Conservation (phyloP, 2,113 vertebrate genomes). For the Aramus guarauna region DNA sequence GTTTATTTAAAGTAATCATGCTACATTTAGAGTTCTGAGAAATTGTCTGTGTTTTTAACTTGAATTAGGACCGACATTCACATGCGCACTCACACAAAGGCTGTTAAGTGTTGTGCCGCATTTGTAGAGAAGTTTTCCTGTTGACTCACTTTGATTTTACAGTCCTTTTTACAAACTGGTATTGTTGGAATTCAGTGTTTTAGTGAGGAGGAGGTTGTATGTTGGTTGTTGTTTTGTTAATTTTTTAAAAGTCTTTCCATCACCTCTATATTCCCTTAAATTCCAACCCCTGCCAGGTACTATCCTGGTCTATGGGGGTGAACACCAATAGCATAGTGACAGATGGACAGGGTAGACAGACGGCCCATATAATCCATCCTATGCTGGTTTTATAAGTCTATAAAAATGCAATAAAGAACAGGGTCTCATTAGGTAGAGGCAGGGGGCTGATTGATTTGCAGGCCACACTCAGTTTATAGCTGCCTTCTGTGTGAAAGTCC, state of each 20-base stretch:
- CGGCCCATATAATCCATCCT: constrained; percentile 42
- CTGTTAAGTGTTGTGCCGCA: not conserved
- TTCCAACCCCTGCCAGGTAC: not conserved
- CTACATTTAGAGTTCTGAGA: constrained; percentile 30
- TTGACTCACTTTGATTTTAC: constrained; percentile 34
- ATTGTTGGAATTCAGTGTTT: not conserved
- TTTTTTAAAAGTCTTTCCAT: not conserved
- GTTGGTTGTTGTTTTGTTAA: not conserved
- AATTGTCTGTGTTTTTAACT: not conserved
- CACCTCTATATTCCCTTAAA: not conserved
- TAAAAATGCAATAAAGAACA: constrained; percentile 64
- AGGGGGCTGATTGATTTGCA: constrained; percentile 63
- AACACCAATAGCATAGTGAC: not conserved
- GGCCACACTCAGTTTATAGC: constrained; percentile 51
- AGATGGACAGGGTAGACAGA: constrained; percentile 50
- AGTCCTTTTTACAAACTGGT: not conserved
- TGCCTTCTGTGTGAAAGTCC: constrained; percentile 59
- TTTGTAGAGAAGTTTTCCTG: constrained; percentile 3
- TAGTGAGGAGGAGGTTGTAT: not conserved
- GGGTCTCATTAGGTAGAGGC: constrained; percentile 46
- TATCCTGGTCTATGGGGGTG: not conserved
- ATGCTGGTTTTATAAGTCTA: constrained; percentile 37
- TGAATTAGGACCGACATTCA: not conserved
- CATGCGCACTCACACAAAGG: not conserved
- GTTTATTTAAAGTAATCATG: not conserved